A percentile compares a stretch with the other conserved stretches of the same genome.
These are phyloP conservation scores for Lasioglossum oenotherae DNA, from an alignment of 2,888 invertebrate genomes.

Conservation along the genomic window DNA sequence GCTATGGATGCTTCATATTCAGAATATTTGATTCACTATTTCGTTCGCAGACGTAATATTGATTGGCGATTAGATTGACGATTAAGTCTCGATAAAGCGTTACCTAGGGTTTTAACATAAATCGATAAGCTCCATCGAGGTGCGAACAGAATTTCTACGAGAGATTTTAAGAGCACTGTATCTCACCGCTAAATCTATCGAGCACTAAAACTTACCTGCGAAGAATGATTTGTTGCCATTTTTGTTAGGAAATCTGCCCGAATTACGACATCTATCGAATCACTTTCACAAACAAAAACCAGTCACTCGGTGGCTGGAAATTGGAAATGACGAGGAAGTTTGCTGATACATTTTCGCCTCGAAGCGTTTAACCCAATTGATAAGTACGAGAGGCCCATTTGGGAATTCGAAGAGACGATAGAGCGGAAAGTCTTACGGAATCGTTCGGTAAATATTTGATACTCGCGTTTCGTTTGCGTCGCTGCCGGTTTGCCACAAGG, in stretches of 20 bases:
- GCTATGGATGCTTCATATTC: not conserved
- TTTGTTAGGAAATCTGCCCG: too few relatives aligned
- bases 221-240: not conserved
- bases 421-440: not conserved
- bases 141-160: not conserved
- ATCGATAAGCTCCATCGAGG: not conserved
- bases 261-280: too few relatives aligned
- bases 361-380: not conserved
- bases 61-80: not conserved
- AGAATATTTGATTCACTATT: not conserved
- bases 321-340: not conserved
- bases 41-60: not conserved
- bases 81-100: not conserved
- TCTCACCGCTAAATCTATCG: too few relatives aligned
- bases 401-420: not conserved
- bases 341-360: not conserved
- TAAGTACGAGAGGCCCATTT: not conserved
- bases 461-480: not conserved
- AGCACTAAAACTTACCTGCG: not conserved
- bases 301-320: not conserved
- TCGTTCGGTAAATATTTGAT: conserved; percentile 16
- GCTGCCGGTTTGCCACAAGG: not conserved
- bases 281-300: too few relatives aligned
- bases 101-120: not conserved
- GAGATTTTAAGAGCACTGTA: not conserved